These are phyloP conservation scores for Tenthredo distinguenda DNA, from an alignment of 2,888 invertebrate species.

Conservation along the genomic window DNA sequence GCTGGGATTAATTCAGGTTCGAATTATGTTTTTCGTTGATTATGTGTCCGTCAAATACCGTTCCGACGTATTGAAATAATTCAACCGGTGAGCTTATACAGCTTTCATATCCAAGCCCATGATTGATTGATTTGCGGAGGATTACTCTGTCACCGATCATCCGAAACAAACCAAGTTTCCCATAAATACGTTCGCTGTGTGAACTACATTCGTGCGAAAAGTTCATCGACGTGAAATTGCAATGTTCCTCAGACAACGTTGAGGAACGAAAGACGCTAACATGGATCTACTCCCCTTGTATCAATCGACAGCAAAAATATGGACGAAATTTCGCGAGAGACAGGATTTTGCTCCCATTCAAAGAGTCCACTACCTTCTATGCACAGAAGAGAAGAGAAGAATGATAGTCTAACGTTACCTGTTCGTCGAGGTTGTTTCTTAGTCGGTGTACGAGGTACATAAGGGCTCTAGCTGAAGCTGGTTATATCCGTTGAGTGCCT, in stretches of 20 bases:
- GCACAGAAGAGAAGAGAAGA: background rate
- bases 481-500: slow-evolving; percentile 38
- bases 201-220: background rate
- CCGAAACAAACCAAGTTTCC: background rate
- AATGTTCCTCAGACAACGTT: too few species aligned
- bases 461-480: background rate
- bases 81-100: background rate
- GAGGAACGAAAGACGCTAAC: too few species aligned
- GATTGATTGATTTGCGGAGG: background rate
- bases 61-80: background rate
- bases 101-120: background rate
- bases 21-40: background rate
- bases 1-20: background rate
- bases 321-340: background rate
- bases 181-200: background rate
- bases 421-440: background rate
- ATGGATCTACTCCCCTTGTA: too few species aligned
- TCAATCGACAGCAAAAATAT: too few species aligned
- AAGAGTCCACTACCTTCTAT: background rate
- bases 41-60: background rate
- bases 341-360: background rate
- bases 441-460: slow-evolving; percentile 10
- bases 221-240: too few species aligned
- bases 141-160: background rate
- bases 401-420: background rate